Conservation (phyloP, 2,888 invertebrate genomes). For the Agonopterix subpropinquella region DNA sequence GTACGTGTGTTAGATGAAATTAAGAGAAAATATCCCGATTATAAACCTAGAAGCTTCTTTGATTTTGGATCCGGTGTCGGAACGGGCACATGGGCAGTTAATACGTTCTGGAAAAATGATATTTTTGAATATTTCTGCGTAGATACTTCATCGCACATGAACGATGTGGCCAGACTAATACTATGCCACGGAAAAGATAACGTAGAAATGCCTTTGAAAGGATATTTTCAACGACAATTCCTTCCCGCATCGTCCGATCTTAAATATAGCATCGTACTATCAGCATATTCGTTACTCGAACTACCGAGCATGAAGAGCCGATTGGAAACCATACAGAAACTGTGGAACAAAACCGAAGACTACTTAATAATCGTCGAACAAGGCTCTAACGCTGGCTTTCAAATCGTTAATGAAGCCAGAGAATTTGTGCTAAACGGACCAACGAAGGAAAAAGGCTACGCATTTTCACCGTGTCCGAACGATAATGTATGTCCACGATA, state of each 20-base stretch:
- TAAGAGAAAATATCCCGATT: slow-evolving; percentile 75
- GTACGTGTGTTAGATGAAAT: slow-evolving; percentile 85
- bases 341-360: slow-evolving; percentile 91
- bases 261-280: slow-evolving; percentile 86
- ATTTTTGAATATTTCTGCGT: slow-evolving; percentile 91
- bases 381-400: slow-evolving; percentile 88
- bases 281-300: slow-evolving; percentile 89
- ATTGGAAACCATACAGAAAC: slow-evolving; percentile 80
- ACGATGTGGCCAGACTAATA: slow-evolving; percentile 84
- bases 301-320: slow-evolving; percentile 80
- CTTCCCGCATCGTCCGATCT: slow-evolving; percentile 79
- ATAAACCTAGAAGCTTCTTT: slow-evolving; percentile 85
- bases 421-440: slow-evolving; percentile 82
- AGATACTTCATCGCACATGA: slow-evolving; percentile 88
- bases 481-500: slow-evolving; percentile 86
- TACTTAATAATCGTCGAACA: slow-evolving; percentile 90
- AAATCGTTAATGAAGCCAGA: slow-evolving; percentile 88
- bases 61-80: slow-evolving; percentile 96
- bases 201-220: slow-evolving; percentile 73
- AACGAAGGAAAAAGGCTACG: slow-evolving; percentile 65
- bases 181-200: slow-evolving; percentile 80
- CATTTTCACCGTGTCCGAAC: slow-evolving; percentile 93
- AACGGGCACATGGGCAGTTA: slow-evolving; percentile 89
- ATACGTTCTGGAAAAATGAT: slow-evolving; percentile 80
- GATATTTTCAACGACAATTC: slow-evolving; percentile 87